Conservation (phyloP, 2,113 vertebrate species). For the Menura novaehollandiae region DNA sequence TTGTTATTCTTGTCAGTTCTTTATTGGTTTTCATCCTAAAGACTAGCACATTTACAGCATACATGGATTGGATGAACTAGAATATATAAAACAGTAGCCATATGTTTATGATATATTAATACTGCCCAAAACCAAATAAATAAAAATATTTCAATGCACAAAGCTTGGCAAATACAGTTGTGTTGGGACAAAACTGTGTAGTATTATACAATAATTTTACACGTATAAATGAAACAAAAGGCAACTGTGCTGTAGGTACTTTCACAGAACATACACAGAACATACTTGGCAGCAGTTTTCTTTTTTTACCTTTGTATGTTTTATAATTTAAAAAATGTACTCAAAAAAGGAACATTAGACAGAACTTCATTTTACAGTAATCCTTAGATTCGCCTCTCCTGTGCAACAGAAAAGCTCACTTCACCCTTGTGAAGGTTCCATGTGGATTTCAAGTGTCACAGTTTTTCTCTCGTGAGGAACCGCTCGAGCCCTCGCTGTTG, state of each 20-base stretch:
- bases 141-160: slow-evolving; percentile 78
- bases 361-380: slow-evolving; percentile 18
- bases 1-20: slow-evolving; percentile 68
- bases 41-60: slow-evolving; percentile 83
- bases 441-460: not conserved
- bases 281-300: slow-evolving; percentile 34
- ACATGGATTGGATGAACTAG: slow-evolving; percentile 72
- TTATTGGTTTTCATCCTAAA: slow-evolving; percentile 76
- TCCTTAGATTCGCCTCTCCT: not conserved
- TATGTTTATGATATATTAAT: slow-evolving; percentile 78
- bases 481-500: not conserved
- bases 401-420: not conserved
- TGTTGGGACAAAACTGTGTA: slow-evolving; percentile 57
- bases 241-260: slow-evolving; percentile 68
- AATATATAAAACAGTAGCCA: slow-evolving; percentile 80
- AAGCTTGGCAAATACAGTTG: slow-evolving; percentile 69
- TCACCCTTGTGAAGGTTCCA: not conserved
- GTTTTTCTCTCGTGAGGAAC: not conserved
- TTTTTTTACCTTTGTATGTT: slow-evolving; percentile 24
- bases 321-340: slow-evolving; percentile 20
- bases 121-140: slow-evolving; percentile 80
- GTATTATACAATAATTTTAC: slow-evolving; percentile 73
- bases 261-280: slow-evolving; percentile 61
- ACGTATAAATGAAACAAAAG: slow-evolving; percentile 71
- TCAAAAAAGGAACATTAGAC: slow-evolving; percentile 27